Base-by-base conservation (phyloP, 1,140 invertebrate species). In the Lysiphlebus fabarum region DNA sequence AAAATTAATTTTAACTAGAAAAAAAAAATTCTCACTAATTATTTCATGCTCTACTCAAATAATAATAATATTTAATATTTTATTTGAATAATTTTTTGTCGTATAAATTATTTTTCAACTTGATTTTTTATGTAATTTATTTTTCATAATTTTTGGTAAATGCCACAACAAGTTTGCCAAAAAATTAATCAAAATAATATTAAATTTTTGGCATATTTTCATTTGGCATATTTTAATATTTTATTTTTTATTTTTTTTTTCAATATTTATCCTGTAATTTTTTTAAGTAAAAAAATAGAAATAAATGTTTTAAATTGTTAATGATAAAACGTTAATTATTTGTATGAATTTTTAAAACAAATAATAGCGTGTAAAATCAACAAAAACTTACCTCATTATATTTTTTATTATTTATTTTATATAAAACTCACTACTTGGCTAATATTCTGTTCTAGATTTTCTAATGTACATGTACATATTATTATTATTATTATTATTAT, bases 331-430 rank as follows among this genome's bases (percentile, higher is more conserved):
- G n/a, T n/a, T n/a, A n/a, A 26, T 26, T 26, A 26, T 26, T 26
- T 26, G 17, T 26, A 26, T 26, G 4, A 26, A 26, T 26, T 26
- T 26, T 26, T 1, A 26, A 26, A 26, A 59, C 48, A 54, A 62
- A 64, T 56, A 66, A 60, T 50, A 63, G 64, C 65, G 57, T 62
- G 41, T 67, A 38, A 36, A 40, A 8, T 7, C 2, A 51, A 51
- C 49, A 68, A 62, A 65, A 67, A 75, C 68, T 73, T 74, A 72
- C 70, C 68, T 70, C 54, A 40, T 57, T 48, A 36, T 6, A n/a
- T 49, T 6, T 26, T 26, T 49, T 7, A 34, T n/a, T n/a, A 49
- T 56, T 36, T 56, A 14, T 34, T 9, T 56, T 37, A 36, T 42
- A 26, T 33, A 56, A 65, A 65, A 49, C 59, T 67, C 48, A 70